Conservation (phyloP, 1,140 invertebrate species). For the Helicoverpa armigera region DNA sequence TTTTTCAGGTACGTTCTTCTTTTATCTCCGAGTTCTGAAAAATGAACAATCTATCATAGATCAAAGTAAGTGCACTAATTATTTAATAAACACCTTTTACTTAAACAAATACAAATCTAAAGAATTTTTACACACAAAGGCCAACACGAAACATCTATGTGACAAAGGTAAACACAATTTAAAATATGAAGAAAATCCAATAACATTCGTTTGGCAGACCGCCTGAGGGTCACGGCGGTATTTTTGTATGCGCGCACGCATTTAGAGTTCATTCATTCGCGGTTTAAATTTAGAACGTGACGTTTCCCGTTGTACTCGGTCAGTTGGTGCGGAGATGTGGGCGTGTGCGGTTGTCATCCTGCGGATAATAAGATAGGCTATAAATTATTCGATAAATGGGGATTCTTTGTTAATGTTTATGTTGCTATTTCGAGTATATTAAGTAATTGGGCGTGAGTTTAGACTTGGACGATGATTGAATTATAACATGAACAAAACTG, state of each 20-base stretch:
- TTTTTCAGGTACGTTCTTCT: constrained; percentile 33
- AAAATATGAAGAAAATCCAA: constrained; percentile 46
- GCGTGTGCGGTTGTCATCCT: constrained; percentile 56
- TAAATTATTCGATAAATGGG: constrained; percentile 11
- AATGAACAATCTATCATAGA: background rate
- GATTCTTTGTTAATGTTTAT: constrained; percentile 7
- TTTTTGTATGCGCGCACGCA: constrained; percentile 69
- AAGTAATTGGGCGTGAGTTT: background rate
- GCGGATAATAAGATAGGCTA: constrained; percentile 7
- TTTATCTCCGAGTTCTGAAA: background rate
- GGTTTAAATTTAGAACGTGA: constrained; percentile 67
- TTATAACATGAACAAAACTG: background rate
- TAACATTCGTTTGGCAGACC: constrained; percentile 59
- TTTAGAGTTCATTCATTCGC: constrained; percentile 75
- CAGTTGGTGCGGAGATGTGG: constrained; percentile 58
- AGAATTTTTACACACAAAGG: background rate
- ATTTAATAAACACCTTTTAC: constrained; percentile 13
- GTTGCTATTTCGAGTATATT: background rate
- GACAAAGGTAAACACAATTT: constrained; percentile 38
- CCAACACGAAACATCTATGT: background rate
- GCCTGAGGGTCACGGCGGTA: constrained; percentile 62
- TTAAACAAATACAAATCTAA: constrained; percentile 1
- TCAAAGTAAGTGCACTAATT: constrained; percentile 39
- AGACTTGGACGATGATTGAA: constrained; percentile 8
- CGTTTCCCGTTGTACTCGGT: constrained; percentile 55